Conservation (phyloP, 2,113 vertebrate species). For the Seriola dumerili region DNA sequence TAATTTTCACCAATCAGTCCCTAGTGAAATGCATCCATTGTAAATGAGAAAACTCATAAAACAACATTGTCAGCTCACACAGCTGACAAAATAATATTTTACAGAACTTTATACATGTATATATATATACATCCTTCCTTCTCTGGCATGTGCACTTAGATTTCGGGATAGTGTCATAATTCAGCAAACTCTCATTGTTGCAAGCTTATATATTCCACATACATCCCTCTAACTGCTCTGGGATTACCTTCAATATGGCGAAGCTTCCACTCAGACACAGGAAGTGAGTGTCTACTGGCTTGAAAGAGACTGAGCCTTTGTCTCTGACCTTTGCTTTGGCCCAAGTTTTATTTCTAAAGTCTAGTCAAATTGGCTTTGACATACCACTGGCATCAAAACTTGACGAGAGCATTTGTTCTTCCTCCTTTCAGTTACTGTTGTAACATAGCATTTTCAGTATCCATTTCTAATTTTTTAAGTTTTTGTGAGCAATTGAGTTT, state of each 20-base stretch:
- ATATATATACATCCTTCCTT: too few species aligned
- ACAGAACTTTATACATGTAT: neutral
- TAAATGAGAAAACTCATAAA: neutral
- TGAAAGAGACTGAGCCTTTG: constrained; percentile 3
- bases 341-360: neutral
- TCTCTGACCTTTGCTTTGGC: neutral
- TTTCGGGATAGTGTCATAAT: too few species aligned
- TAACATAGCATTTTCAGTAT: neutral
- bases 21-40: neutral
- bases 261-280: neutral
- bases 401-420: neutral
- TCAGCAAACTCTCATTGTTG: too few species aligned
- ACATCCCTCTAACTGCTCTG: neutral
- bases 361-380: neutral
- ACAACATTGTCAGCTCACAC: neutral
- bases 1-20: too few species aligned
- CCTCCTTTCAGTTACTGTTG: neutral
- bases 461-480: neutral
- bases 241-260: neutral
- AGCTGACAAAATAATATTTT: too few species aligned
- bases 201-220: neutral
- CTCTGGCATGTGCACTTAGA: too few species aligned
- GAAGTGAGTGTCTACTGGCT: neutral
- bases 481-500: neutral
- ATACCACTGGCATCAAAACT: constrained; percentile 27